phyloP scores from a whole-genome alignment of 2,888 invertebrate species.

The Tenodera sinensis region DNA sequence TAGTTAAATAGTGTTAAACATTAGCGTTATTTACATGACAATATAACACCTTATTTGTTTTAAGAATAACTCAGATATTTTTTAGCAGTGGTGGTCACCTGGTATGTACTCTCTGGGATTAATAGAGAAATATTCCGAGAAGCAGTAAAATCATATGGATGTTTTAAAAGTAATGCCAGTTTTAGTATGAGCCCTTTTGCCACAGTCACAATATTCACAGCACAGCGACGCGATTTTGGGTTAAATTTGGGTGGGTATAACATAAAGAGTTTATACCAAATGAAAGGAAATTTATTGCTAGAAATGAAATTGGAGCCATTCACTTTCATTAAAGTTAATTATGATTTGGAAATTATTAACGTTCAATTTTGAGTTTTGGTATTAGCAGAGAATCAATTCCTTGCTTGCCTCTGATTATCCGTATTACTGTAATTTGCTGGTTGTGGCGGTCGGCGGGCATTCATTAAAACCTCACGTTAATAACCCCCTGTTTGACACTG shows the following conservation, averaged over 20 bases:
- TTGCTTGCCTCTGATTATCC: background rate
- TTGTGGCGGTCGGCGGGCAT: background rate
- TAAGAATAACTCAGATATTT: too few species aligned
- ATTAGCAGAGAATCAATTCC: background rate
- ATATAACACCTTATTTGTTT: too few species aligned
- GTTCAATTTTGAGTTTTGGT: background rate
- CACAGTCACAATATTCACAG: background rate
- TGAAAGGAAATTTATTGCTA: background rate
- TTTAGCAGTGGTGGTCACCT: too few species aligned
- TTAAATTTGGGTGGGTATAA: too few species aligned
- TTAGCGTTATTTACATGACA: too few species aligned
- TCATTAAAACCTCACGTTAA: background rate
- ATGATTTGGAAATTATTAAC: background rate
- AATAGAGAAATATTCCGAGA: too few species aligned
- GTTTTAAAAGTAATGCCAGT: too few species aligned
- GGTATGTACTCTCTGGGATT: too few species aligned
- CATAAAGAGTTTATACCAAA: background rate
- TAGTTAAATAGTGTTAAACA: too few species aligned
- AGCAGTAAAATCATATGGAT: too few species aligned
- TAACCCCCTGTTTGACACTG: background rate
- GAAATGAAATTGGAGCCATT: background rate
- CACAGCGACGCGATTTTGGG: background rate
- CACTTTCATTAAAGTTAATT: background rate
- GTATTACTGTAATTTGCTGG: background rate
- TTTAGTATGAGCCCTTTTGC: too few species aligned